A percentile compares a stretch with the other conserved stretches of the same genome.
These are phyloP conservation scores for Bedellia somnulentella DNA, from an alignment of 2,888 invertebrate species.

Conservation along the genomic window DNA sequence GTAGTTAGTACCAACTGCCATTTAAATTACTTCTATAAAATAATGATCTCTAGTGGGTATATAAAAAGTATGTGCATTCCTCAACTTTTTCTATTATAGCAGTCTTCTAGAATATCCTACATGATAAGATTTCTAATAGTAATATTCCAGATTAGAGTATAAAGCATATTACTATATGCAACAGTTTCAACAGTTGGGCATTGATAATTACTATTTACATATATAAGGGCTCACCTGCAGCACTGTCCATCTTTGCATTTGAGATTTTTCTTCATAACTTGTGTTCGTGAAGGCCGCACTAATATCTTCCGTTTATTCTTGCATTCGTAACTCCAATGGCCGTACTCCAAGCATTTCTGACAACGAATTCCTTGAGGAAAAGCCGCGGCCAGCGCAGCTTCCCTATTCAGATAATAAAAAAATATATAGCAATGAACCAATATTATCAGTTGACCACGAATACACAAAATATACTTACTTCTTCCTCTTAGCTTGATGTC, in stretches of 20 bases:
- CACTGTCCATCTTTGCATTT: conserved; percentile 33
- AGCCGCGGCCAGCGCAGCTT: conserved; percentile 63
- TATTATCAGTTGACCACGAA: too few relatives aligned
- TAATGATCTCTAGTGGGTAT: too few relatives aligned
- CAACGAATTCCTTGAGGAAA: conserved; percentile 81
- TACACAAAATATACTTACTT: conserved; percentile 41
- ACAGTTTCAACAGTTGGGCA: background rate
- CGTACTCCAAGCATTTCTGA: conserved; percentile 89
- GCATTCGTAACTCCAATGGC: conserved; percentile 95
- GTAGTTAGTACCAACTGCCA: too few relatives aligned
- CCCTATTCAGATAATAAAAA: conserved; percentile 24
- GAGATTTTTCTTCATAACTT: conserved; percentile 70
- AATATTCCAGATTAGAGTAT: too few relatives aligned
- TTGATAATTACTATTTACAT: conserved; percentile 3
- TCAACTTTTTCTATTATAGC: background rate
- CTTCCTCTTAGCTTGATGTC: conserved; percentile 45
- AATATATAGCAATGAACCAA: too few relatives aligned
- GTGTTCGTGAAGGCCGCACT: conserved; percentile 81
- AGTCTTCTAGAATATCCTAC: background rate
- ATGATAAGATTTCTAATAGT: background rate
- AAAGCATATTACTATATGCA: too few relatives aligned
- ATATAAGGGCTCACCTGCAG: conserved; percentile 26
- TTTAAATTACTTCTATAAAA: too few relatives aligned
- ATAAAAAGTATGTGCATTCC: too few relatives aligned
- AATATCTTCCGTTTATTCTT: conserved; percentile 87